Conservation (phyloP, 2,113 vertebrate genomes). For the Salvator merianae region DNA sequence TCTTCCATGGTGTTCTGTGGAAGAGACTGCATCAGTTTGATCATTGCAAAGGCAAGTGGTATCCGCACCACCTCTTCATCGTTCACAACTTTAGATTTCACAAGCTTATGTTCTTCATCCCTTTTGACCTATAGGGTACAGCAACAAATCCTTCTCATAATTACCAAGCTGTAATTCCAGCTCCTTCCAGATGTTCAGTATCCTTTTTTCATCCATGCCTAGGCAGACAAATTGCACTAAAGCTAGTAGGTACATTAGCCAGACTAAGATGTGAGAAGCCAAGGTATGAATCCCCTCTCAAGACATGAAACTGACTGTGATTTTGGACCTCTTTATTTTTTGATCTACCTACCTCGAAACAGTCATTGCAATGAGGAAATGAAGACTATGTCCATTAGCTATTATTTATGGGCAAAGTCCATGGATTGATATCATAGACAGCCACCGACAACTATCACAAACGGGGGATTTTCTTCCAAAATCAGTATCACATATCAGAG, state of each 20-base stretch:
- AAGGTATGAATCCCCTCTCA: background rate
- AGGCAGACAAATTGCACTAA: fast-evolving
- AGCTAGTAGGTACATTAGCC: background rate
- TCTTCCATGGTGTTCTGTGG: conserved; percentile 88
- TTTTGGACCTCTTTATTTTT: too few relatives aligned
- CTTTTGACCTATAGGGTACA: conserved; percentile 84
- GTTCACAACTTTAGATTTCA: conserved; percentile 89
- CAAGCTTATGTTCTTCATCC: conserved; percentile 92
- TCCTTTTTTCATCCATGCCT: background rate
- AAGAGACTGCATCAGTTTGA: conserved; percentile 93
- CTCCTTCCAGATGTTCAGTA: background rate
- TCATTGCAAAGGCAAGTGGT: conserved; percentile 93
- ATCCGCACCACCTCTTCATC: conserved; percentile 92
- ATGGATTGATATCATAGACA: too few relatives aligned
- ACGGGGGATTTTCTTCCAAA: background rate
- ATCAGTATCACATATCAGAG: background rate
- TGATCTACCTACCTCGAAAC: too few relatives aligned
- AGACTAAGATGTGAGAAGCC: background rate
- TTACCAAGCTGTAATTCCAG: background rate
- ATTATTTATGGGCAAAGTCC: background rate
- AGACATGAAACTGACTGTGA: background rate
- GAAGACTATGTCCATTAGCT: too few relatives aligned
- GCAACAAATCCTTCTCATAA: conserved; percentile 29
- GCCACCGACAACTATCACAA: background rate
- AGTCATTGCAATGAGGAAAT: too few relatives aligned